Conservation (phyloP, 53 echinoderm and acorn worm genomes). For the Zoroaster sp. region DNA sequence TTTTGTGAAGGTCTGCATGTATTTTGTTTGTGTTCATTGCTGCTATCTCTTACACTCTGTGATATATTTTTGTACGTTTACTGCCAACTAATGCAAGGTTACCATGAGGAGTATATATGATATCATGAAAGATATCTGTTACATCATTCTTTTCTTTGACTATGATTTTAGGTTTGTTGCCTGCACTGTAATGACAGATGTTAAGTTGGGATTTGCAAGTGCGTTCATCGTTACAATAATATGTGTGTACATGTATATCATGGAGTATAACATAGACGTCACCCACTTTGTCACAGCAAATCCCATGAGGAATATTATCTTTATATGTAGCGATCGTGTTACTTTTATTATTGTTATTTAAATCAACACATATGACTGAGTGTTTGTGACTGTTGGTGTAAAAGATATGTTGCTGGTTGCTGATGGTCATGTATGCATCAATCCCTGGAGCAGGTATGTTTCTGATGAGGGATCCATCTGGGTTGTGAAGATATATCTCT, state of each 20-base stretch:
- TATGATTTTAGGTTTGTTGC: background rate
- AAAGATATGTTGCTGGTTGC: background rate
- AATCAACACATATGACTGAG: no score
- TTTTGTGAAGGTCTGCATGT: no score
- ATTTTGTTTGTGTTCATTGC: no score
- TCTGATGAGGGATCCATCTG: background rate
- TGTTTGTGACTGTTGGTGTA: no score
- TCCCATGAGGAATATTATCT: background rate
- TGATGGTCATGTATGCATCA: background rate
- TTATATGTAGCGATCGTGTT: background rate
- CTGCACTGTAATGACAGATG: background rate
- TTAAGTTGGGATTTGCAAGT: no score
- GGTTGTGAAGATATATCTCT: background rate
- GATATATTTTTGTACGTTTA: background rate
- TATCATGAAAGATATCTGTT: background rate
- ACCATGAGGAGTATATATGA: background rate
- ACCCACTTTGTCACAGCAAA: conserved; percentile 9
- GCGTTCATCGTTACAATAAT: no score
- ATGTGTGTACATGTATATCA: no score
- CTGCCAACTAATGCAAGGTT: background rate
- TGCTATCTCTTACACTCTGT: no score
- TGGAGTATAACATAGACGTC: background rate
- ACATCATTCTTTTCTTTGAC: no score
- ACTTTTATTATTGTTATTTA: no score
- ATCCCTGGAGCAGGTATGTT: background rate